Percentiles rank a stretch among this genome's conserved stretches.
These are phyloP conservation scores for Streblospio benedicti DNA, from an alignment of 1,140 invertebrate genomes.

Conservation along the genomic window DNA sequence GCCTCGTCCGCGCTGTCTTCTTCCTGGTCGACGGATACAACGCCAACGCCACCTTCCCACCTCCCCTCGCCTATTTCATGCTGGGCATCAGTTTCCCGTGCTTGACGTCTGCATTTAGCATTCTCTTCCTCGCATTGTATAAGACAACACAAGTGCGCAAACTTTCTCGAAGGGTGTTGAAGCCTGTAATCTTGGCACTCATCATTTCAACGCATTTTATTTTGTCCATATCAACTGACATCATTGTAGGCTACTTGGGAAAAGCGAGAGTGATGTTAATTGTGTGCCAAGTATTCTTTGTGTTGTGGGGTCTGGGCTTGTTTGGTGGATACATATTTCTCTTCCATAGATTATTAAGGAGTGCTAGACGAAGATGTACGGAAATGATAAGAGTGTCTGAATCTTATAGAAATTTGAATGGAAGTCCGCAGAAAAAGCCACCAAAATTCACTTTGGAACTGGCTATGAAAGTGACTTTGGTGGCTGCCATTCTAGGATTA, in stretches of 20 bases:
- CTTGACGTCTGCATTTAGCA: conserved; percentile 72
- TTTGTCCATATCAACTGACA: conserved; percentile 68
- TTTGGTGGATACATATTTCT: conserved; percentile 75
- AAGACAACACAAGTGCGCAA: conserved; percentile 54
- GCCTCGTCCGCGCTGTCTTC: conserved; percentile 71
- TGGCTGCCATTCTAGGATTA: conserved; percentile 71
- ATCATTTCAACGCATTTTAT: conserved; percentile 68
- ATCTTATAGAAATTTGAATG: too few relatives aligned
- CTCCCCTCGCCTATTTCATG: conserved; percentile 69
- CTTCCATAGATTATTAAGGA: conserved; percentile 53
- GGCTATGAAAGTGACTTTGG: conserved; percentile 75
- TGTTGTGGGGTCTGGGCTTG: conserved; percentile 65
- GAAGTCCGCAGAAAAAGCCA: too few relatives aligned
- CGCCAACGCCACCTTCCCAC: conserved; percentile 63
- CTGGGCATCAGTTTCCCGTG: conserved; percentile 74
- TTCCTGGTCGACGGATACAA: conserved; percentile 85
- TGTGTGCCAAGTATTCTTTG: conserved; percentile 52
- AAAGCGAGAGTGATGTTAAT: conserved; percentile 29
- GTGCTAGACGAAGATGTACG: conserved; percentile 43
- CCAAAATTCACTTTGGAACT: too few relatives aligned
- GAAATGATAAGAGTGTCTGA: conserved; percentile 15
- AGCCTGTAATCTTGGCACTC: conserved; percentile 62
- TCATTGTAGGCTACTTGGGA: conserved; percentile 51
- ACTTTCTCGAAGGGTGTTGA: conserved; percentile 47
- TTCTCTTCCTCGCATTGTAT: conserved; percentile 72